Conservation (phyloP, 2,888 invertebrate genomes). For the Homarus gammarus region DNA sequence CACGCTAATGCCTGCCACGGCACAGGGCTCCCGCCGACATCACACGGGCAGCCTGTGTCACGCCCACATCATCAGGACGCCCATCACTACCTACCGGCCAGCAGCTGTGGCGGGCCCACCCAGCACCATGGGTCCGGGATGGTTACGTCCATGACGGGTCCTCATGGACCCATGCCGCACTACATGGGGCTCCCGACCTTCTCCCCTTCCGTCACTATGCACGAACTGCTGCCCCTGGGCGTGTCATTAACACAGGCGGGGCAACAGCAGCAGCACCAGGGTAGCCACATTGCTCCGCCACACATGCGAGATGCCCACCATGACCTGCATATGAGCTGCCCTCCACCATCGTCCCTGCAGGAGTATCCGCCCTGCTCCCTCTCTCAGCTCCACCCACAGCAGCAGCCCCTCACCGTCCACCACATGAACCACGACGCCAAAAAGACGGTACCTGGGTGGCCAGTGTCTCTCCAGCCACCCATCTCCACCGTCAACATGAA, state of each 20-base stretch:
- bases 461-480: background rate
- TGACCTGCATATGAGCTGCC: constrained; percentile 25
- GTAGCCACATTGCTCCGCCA: background rate
- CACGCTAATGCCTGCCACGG: constrained; percentile 40
- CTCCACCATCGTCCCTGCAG: constrained; percentile 1
- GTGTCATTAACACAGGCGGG: background rate
- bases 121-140: constrained; percentile 39
- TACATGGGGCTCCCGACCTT: constrained; percentile 38
- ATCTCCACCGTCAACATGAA: constrained; percentile 7
- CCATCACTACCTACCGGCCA: constrained; percentile 29
- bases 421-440: constrained; percentile 39
- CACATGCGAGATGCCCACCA: constrained; percentile 26
- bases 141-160: constrained; percentile 6
- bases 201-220: constrained; percentile 25
- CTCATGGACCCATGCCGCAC: constrained; percentile 28
- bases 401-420: background rate
- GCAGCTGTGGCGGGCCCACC: constrained; percentile 19
- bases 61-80: constrained; percentile 39
- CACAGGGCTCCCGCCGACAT: background rate
- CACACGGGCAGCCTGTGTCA: background rate
- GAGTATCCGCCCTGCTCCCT: constrained; percentile 11
- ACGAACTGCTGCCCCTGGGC: constrained; percentile 33
- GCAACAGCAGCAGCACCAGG: background rate
- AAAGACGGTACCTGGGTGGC: constrained; percentile 23
- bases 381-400: constrained; percentile 18